Evolutionary conservation across 2,888 invertebrate genomes (phyloP).

Genomic region (Phaonia tiefii): DNA sequence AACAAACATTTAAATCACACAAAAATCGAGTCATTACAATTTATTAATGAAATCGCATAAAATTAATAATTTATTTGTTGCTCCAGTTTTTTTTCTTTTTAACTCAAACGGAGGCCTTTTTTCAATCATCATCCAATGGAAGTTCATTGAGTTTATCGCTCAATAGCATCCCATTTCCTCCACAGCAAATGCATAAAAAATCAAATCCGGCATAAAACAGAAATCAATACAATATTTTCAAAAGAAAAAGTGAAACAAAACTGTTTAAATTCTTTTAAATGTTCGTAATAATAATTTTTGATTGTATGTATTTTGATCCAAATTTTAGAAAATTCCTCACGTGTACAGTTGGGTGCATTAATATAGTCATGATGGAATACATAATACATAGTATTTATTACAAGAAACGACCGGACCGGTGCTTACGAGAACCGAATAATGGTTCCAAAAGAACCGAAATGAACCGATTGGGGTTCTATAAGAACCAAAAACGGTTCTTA

Average conservation of each 20-base stretch:
- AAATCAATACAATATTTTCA: slow-evolving; percentile 40
- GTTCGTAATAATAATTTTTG: neutral
- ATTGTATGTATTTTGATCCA: no score
- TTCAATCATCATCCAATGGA: slow-evolving; percentile 31
- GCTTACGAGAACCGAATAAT: no score
- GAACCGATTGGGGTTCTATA: no score
- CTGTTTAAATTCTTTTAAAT: neutral
- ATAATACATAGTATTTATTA: no score
- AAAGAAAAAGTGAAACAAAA: slow-evolving; percentile 3
- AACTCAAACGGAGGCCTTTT: slow-evolving; percentile 4
- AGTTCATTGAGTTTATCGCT: slow-evolving; percentile 59
- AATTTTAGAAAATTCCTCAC: neutral
- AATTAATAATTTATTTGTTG: slow-evolving; percentile 26
- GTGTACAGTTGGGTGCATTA: neutral
- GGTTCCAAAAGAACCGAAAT: no score
- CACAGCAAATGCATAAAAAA: neutral
- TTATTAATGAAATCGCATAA: slow-evolving; percentile 29
- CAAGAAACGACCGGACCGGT: no score
- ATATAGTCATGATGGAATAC: neutral
- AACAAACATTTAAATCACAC: neutral
- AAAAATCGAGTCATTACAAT: slow-evolving; percentile 1
- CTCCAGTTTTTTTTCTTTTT: slow-evolving; percentile 29
- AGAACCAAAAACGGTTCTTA: no score
- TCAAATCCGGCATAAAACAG: neutral
- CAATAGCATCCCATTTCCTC: slow-evolving; percentile 29